Conservation (phyloP, 2,113 vertebrate species). For the Paralichthys olivaceus region DNA sequence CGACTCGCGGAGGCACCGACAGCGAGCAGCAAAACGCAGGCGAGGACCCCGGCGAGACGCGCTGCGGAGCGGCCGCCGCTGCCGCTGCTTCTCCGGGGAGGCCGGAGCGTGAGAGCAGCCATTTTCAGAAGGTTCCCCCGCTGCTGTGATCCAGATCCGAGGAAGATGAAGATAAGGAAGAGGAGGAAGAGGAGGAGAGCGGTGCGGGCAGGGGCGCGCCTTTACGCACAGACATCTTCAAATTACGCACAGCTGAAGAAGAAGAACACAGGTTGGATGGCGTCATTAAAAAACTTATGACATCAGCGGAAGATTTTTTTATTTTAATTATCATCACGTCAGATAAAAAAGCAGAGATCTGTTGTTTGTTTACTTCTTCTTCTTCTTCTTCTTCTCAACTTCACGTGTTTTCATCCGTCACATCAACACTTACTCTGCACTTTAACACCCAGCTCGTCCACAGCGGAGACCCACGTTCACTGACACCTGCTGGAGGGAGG, state of each 20-base stretch:
- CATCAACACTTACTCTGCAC: not conserved
- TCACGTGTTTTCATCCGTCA: not conserved
- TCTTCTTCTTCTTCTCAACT: not conserved
- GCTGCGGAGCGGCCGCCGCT: not conserved
- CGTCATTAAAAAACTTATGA: not conserved
- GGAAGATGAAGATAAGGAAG: constrained; percentile 25
- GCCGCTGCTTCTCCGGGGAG: not conserved
- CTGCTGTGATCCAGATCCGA: constrained; percentile 20
- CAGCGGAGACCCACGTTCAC: not conserved
- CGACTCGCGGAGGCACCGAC: constrained; percentile 17
- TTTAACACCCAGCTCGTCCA: not conserved
- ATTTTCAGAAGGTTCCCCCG: constrained; percentile 23
- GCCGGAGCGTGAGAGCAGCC: constrained; percentile 25
- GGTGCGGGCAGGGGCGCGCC: constrained; percentile 28
- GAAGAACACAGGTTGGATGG: not conserved
- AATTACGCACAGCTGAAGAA: not conserved
- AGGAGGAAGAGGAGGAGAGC: not conserved
- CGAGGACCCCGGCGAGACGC: not conserved
- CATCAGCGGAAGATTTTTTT: not conserved
- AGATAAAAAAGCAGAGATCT: not conserved
- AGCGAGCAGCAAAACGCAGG: constrained; percentile 5
- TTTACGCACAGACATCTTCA: constrained; percentile 42
- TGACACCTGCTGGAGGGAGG: constrained; percentile 67
- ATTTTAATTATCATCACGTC: too few species aligned
- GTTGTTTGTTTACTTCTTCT: not conserved